A percentile compares a stretch with the other conserved stretches of the same genome.
phyloP scores from a whole-genome alignment of 1,140 invertebrate species.

The Pogonus chalceus region DNA sequence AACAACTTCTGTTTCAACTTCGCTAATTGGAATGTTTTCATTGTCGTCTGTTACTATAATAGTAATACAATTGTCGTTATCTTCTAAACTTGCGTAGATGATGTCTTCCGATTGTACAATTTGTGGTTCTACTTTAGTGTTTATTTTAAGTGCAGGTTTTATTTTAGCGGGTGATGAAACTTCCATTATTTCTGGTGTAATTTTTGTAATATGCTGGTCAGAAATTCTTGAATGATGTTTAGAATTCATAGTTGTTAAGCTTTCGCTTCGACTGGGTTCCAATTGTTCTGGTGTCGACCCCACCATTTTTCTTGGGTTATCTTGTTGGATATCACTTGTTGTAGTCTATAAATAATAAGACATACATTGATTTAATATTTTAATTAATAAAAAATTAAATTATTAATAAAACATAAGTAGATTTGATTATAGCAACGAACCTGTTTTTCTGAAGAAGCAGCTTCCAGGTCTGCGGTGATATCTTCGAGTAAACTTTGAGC shows the following conservation, averaged over 20 bases:
- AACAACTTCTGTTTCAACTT: slow-evolving; percentile 35
- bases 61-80: slow-evolving; percentile 56
- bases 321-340: slow-evolving; percentile 14
- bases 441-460: slow-evolving; percentile 44
- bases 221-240: slow-evolving; percentile 15
- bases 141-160: slow-evolving; percentile 37
- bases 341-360: not conserved
- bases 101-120: slow-evolving; percentile 29
- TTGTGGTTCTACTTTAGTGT: slow-evolving; percentile 5
- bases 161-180: slow-evolving; percentile 37
- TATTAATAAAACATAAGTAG: too few species aligned
- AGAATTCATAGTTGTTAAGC: slow-evolving; percentile 10
- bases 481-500: slow-evolving; percentile 69
- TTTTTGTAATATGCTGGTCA: slow-evolving; percentile 23
- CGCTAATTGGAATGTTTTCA: slow-evolving; percentile 38
- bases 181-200: slow-evolving; percentile 16
- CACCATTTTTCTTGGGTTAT: slow-evolving; percentile 52
- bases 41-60: slow-evolving; percentile 56
- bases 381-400: too few species aligned
- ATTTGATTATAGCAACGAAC: too few species aligned
- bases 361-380: slow-evolving; percentile 14
- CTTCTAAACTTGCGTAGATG: slow-evolving; percentile 58
- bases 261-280: slow-evolving; percentile 56
- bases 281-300: slow-evolving; percentile 66
- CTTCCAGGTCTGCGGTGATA: slow-evolving; percentile 62